Percentiles rank a stretch among this genome's conserved stretches.
phyloP scores from a whole-genome alignment of 2,888 invertebrate genomes.

The Pristionchus maxplancki region DNA sequence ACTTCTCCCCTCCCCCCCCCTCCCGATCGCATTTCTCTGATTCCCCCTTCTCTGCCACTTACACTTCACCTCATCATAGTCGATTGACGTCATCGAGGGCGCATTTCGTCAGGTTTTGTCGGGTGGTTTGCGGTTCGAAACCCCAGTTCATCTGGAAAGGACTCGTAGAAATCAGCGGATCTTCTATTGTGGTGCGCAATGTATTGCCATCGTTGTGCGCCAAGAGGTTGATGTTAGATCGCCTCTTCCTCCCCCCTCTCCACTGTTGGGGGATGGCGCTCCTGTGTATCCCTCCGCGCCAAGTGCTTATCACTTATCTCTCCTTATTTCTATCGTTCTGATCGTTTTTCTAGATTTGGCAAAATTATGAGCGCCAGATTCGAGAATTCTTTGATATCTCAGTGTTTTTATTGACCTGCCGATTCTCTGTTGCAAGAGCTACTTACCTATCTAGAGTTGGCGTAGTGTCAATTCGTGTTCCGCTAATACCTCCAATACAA shows the following conservation, averaged over 20 bases:
- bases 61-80: background rate
- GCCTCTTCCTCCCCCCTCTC: background rate
- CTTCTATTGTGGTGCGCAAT: too few relatives aligned
- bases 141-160: constrained; percentile 31
- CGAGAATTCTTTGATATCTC: too few relatives aligned
- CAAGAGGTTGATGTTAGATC: background rate
- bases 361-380: background rate
- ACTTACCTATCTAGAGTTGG: too few relatives aligned
- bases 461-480: too few relatives aligned
- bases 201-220: too few relatives aligned
- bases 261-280: background rate
- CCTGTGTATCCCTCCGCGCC: constrained; percentile 48
- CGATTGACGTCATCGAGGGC: background rate
- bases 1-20: constrained; percentile 50
- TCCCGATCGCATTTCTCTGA: background rate
- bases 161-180: too few relatives aligned
- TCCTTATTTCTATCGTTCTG: background rate
- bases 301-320: constrained; percentile 54
- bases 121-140: background rate
- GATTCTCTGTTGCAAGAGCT: too few relatives aligned
- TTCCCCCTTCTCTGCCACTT: background rate
- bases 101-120: background rate
- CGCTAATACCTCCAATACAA: too few relatives aligned
- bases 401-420: too few relatives aligned
- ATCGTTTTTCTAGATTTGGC: background rate